phyloP scores from a whole-genome alignment of 2,888 invertebrate species.

The Cataglyphis cursor region DNA sequence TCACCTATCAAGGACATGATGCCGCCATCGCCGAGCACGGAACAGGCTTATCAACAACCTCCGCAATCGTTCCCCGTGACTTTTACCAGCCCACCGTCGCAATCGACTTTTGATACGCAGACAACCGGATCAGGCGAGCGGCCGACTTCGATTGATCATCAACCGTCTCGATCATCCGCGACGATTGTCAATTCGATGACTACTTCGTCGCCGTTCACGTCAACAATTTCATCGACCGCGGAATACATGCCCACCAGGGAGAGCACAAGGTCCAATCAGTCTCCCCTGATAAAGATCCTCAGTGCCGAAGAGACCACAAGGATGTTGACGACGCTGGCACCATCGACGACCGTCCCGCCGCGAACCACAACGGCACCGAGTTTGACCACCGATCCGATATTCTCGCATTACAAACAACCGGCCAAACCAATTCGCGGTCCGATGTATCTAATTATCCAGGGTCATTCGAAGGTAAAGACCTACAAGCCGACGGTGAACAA shows the following conservation, averaged over 20 bases:
- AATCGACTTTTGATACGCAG: constrained; percentile 57
- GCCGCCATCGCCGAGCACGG: constrained; percentile 47
- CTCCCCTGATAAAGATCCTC: constrained; percentile 78
- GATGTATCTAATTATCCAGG: constrained; percentile 93
- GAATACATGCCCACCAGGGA: constrained; percentile 28
- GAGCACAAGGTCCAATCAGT: constrained; percentile 47
- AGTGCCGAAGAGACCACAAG: constrained; percentile 70
- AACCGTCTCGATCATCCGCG: constrained; percentile 59
- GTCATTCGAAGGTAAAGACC: constrained; percentile 95
- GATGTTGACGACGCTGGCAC: constrained; percentile 65
- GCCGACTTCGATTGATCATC: constrained; percentile 53
- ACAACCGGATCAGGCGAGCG: constrained; percentile 45
- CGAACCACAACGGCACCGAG: constrained; percentile 88
- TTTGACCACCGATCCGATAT: constrained; percentile 89
- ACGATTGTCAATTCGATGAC: constrained; percentile 37
- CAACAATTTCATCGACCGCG: constrained; percentile 50
- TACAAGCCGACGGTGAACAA: constrained; percentile 89
- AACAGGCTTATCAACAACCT: constrained; percentile 57
- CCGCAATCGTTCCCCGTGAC: constrained; percentile 61
- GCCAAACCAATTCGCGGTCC: constrained; percentile 89
- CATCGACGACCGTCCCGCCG: constrained; percentile 77
- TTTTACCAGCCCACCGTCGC: constrained; percentile 61
- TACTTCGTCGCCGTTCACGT: constrained; percentile 47
- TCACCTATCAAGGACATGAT: constrained; percentile 63
- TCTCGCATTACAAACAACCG: constrained; percentile 90